Evolutionary conservation across 2,888 invertebrate species (phyloP), one percentile per base, ranked within the genome.

Genomic region (Patella pellucida): DNA sequence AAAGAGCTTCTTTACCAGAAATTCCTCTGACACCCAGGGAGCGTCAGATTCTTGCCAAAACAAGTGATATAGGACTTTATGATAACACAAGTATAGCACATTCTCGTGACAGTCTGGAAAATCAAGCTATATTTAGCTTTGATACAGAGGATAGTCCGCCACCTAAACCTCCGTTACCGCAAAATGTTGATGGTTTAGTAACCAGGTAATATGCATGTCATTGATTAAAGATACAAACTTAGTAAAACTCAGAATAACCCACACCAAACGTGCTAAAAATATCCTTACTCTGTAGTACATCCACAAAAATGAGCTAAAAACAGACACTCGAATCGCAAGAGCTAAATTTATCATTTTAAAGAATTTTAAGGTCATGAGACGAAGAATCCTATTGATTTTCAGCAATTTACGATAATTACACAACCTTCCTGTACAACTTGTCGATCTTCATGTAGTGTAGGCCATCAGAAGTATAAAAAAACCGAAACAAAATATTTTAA

Each of bases 131-230:
- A 50, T 82, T 81, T 71, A 76, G 73, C 31, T 84, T 83, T 79
- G 80, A 82, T 71, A 75, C 69, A 52, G 81, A 83, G 67, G 14
- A 11, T 23, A 82, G 85, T 52, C 84, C 87, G 91, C 95, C 95
- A 78, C 96, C 96, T 77, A 97, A 97, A 92, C 97, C 97, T 71
- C 96, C 97, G 73, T 93, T 97, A 85, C 96, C 97, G 76, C 94
- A 94, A 51, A 84, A 83, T 73, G 82, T 80, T 71, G 82, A 81
- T 72, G 76, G 81, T 52, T 76, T 84, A 27, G 71, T 85, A 76
- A 83, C 82, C 76, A 83, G 81, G 84, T 84, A 79, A 79, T 81
- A 75, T 62, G 7, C 56, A 16, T 4, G n/a, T 51, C 31, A 19
- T 16, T 31, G 23, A 31, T 56, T 50, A 51, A 52, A 51, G 19